Base-by-base conservation (phyloP, 2,888 invertebrate genomes). In the Drosophila recens region DNA sequence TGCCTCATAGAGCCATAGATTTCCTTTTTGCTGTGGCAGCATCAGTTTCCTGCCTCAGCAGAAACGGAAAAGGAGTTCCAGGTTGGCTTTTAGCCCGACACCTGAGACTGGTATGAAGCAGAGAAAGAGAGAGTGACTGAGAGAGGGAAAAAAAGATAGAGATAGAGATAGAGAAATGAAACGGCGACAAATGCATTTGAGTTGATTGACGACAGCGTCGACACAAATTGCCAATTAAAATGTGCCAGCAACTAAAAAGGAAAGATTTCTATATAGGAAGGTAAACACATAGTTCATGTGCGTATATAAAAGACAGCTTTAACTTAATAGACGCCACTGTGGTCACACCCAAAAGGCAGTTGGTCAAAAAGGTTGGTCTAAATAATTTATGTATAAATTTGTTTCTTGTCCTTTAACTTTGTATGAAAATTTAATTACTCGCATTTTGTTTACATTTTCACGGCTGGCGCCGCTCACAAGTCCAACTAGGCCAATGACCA, bases 341-440 rank as follows among this genome's bases (percentile, higher is more conserved):
- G 34, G 38, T 8, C 75, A 69, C 80, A 62, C 80, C 75, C 52
- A 8, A 23, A 36, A 51, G n/a, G 8, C 3, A 45, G 27, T 23
- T 20, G 34, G 27, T 23, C 15, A 52, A 48, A 38, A n/a, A 52
- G 57, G 56, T 49, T 49, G 45, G 49, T 57, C 72, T 70, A 46
- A 87, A 81, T 87, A 75, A 79, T 73, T 87, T 73, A 89, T 81
- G 67, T 58, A 79, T 63, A 72, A 45, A 70, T n/a, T n/a, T 61
- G 64, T 67, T 75, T 23, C 64, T 83, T 80, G 67, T 77, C 75
- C 89, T 70, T 67, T 45, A 15, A 43, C 45, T 23, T 46, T 57
- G 57, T 72, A 85, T 85, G 68, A 79, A 87, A 87, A 85, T 89
- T 85, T 89, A 85, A 85, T 85, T 89, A 87, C 74, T 67, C 86